A percentile compares a stretch with the other conserved stretches of the same genome.
These are phyloP conservation scores for Leptopilina drosophilae DNA, from an alignment of 2,888 invertebrate genomes.

Conservation along the genomic window DNA sequence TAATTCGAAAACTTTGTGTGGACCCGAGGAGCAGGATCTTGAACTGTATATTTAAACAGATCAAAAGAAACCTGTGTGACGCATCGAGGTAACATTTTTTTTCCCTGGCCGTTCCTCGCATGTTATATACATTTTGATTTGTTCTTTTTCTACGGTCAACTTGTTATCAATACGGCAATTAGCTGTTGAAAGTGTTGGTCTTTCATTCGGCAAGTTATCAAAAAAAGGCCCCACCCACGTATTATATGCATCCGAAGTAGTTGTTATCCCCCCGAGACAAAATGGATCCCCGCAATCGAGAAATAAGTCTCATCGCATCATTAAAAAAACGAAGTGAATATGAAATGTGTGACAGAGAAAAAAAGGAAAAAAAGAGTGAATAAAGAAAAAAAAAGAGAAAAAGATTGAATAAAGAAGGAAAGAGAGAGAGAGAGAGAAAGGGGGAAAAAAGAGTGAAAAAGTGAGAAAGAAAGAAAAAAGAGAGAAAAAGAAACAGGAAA, in stretches of 20 bases:
- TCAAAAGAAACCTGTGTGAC: constrained; percentile 16
- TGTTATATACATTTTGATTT: constrained; percentile 55
- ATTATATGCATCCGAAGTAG: constrained; percentile 55
- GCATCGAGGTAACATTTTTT: constrained; percentile 26
- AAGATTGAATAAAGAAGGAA: too few species aligned
- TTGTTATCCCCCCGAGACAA: constrained; percentile 69
- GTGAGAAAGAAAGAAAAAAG: too few species aligned
- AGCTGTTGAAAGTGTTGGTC: constrained; percentile 67
- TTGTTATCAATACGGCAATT: constrained; percentile 63
- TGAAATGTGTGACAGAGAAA: too few species aligned
- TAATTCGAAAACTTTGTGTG: constrained; percentile 3
- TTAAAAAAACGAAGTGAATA: too few species aligned
- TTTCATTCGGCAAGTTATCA: constrained; percentile 57
- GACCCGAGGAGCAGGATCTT: constrained; percentile 26
- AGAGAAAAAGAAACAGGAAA: too few species aligned
- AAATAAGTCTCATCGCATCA: too few species aligned
- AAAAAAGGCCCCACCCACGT: constrained; percentile 60
- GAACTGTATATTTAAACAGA: constrained; percentile 21
- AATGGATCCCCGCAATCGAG: constrained; percentile 64
- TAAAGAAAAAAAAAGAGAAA: too few species aligned
- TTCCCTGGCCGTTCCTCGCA: constrained; percentile 48
- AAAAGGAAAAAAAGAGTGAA: too few species aligned
- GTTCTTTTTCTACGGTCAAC: constrained; percentile 30
- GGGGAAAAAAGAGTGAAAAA: too few species aligned
- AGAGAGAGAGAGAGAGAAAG: too few species aligned